Conservation (phyloP, 2,888 invertebrate genomes). For the Theretra japonica region DNA sequence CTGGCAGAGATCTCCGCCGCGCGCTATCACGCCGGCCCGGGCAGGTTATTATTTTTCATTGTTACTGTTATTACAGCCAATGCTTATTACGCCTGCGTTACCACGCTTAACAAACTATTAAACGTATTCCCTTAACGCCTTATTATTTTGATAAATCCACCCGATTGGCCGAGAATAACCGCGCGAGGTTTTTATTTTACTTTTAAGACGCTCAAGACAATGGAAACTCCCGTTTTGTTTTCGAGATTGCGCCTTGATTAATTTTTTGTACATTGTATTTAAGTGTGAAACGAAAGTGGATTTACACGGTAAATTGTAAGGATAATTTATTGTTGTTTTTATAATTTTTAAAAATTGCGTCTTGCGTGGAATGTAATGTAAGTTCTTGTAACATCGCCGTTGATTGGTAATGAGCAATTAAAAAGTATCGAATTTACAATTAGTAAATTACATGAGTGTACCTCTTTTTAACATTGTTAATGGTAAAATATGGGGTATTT, state of each 20-base stretch:
- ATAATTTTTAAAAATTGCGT: not conserved
- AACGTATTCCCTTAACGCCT: constrained; percentile 68
- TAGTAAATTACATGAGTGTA: too few relatives aligned
- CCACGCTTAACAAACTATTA: constrained; percentile 82
- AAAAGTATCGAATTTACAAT: too few relatives aligned
- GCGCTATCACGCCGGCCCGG: constrained; percentile 22
- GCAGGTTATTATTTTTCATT: constrained; percentile 77
- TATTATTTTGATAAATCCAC: constrained; percentile 70
- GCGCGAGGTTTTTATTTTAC: constrained; percentile 40
- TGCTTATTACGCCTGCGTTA: constrained; percentile 72
- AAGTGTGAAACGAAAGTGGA: not conserved
- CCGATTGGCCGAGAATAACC: constrained; percentile 54
- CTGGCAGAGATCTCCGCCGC: constrained; percentile 12
- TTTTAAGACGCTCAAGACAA: constrained; percentile 28
- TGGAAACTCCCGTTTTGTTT: constrained; percentile 32
- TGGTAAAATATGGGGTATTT: too few relatives aligned
- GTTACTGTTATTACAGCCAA: constrained; percentile 73
- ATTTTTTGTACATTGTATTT: constrained; percentile 17
- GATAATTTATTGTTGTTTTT: not conserved
- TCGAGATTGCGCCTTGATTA: constrained; percentile 20
- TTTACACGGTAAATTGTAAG: not conserved
- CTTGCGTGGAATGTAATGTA: too few relatives aligned
- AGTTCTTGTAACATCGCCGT: too few relatives aligned
- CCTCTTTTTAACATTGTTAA: too few relatives aligned
- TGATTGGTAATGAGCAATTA: too few relatives aligned